Evolutionary conservation across 2,888 invertebrate genomes (phyloP).

Genomic region (Thecocarcelia acutangulata): DNA sequence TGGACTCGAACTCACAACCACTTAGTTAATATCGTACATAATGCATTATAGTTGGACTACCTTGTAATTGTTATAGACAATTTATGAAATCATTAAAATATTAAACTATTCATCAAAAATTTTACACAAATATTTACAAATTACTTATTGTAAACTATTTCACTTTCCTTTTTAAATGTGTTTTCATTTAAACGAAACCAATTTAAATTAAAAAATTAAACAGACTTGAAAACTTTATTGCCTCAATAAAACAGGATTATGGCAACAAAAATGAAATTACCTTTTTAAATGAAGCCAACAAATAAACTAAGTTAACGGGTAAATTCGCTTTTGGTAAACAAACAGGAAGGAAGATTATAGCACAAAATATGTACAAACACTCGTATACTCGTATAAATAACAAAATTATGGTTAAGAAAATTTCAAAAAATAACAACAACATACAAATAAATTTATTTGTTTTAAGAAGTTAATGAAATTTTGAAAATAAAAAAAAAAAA

Average conservation of each 20-base stretch:
- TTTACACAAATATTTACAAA: no score
- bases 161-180: not conserved
- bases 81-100: no score
- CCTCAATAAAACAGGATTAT: constrained; percentile 38
- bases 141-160: not conserved
- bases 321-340: constrained; percentile 4
- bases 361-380: not conserved
- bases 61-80: no score
- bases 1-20: no score
- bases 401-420: constrained; percentile 41
- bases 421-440: not conserved
- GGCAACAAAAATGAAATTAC: constrained; percentile 26
- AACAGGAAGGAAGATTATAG: not conserved
- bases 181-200: constrained; percentile 16
- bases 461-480: constrained; percentile 36
- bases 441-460: constrained; percentile 42
- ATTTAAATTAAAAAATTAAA: constrained; percentile 38
- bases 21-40: no score
- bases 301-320: constrained; percentile 29
- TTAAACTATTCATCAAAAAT: no score
- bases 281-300: constrained; percentile 30
- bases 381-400: not conserved
- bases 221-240: constrained; percentile 30
- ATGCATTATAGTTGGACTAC: no score
- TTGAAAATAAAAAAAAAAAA: constrained; percentile 2